Evolutionary conservation across 2,888 invertebrate species (phyloP), one percentile per base, ranked within the genome.

Genomic region (Andrena haemorrhoa): DNA sequence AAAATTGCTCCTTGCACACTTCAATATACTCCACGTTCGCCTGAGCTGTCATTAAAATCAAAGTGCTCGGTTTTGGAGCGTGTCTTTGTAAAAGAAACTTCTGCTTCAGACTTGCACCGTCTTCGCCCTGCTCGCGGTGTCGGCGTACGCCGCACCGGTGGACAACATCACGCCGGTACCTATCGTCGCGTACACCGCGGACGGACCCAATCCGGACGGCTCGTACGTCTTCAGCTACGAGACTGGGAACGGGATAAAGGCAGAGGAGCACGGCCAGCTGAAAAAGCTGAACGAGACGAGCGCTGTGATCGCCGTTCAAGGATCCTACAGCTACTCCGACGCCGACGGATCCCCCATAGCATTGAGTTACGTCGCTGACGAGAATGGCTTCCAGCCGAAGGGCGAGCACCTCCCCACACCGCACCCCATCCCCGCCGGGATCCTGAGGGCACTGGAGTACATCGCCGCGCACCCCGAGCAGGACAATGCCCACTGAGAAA

Each of bases 351-450:
- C 94, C 61, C 94, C 94, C 7, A 94, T 96, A 86, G 90, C 93
- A 7, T 91, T 96, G 79, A 94, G 94, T 53, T 97, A 96, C 93
- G 90, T 95, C 74, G 96, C 97, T 83, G 96, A 97, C 88, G 96
- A 96, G 92, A 95, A 96, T 85, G 97, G 97, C 76, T 97, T 96
- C 95, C 95, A 95, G 81, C 95, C 96, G 29, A 93, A 94, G 92
- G 96, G 94, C 20, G 93, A 91, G 6, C 94, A 94, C 83, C 88
- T 94, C 12, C 94, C 94, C 2, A 92, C 93, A 0, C 89, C 94
- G 2, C 93, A 90, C 49, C 86, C 91, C 64, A 92, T 94, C 33
- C 94, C 94, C 2, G 88, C 88, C 31, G 94, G 90, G 56, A 94
- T 94, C 81, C 91, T 93, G 35, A 90, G 89, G 77, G 94, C 94